These are phyloP conservation scores for Butorides virescens DNA, from an alignment of 2,113 vertebrate genomes.

Conservation along the genomic window DNA sequence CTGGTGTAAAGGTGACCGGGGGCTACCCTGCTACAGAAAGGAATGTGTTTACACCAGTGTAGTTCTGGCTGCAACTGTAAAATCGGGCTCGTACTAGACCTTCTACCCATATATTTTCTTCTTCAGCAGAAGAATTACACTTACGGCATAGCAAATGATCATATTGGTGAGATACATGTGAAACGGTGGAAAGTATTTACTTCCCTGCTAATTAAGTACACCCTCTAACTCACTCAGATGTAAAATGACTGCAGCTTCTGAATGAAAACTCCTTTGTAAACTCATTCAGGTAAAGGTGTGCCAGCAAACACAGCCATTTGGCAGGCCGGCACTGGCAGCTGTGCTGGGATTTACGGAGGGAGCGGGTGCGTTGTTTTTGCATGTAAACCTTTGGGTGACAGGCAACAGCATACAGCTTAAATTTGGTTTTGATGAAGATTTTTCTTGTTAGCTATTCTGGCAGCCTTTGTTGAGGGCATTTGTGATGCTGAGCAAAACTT, in stretches of 20 bases:
- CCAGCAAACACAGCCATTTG: neutral
- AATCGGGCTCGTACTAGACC: neutral
- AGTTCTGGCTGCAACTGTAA: neutral
- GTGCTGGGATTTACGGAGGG: neutral
- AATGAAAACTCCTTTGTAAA: neutral
- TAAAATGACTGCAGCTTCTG: neutral
- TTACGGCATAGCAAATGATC: neutral
- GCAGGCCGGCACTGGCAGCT: neutral
- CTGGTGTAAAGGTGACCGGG: neutral
- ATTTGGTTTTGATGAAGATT: neutral
- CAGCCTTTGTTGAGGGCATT: neutral
- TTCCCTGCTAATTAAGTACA: neutral
- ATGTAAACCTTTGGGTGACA: neutral
- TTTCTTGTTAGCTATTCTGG: neutral
- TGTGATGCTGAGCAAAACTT: neutral
- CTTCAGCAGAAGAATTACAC: neutral
- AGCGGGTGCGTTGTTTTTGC: no score
- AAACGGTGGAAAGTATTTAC: neutral
- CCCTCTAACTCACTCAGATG: neutral
- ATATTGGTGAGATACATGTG: neutral
- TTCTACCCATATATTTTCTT: neutral
- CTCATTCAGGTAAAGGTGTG: neutral
- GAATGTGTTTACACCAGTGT: neutral
- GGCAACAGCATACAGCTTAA: neutral
- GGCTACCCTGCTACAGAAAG: accelerated